Evolutionary conservation across 2,888 invertebrate genomes (phyloP), one percentile per base, ranked within the genome.

Genomic region (Lasioglossum calceatum): DNA sequence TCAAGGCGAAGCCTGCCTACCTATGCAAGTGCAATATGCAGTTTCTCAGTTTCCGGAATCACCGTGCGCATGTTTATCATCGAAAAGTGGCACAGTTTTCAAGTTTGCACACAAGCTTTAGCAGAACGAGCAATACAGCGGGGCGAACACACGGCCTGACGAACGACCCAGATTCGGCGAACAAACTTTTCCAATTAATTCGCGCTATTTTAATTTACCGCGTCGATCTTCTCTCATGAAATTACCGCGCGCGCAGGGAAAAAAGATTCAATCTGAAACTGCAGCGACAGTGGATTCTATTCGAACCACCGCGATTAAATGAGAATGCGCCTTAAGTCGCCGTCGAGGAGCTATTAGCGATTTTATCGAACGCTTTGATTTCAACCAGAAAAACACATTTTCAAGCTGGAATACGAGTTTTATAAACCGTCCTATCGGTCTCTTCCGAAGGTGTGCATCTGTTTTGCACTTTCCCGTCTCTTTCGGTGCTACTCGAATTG

Each of bases 151-250:
- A 8, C 61, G 50, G 75, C 77, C 80, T 70, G 77, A 86, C 42
- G 75, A 81, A 77, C 79, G 84, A 84, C 84, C 87, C 67, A 76
- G 39, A 86, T 86, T 67, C 70, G 67, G 27, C 42, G 58, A 50
- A 67, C 79, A 79, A 87, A 87, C 87, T 87, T 87, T 87, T 87
- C 71, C 84, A 84, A 87, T 87, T 84, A 87, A 84, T 79, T 77
- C 84, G 78, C 73, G 67, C 81, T 77, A 87, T 87, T 87, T 84
- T 84, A 87, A 87, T 87, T 84, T 64, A 79, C 77, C 74, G 54
- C 64, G 71, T 87, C 79, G 77, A 84, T 81, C 81, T 75, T 23
- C 70, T 36, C 19, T 73, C n/a, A 44, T 16, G 61, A 76, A 85
- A 70, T 79, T 76, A 44, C 16, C 32, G 39, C 36, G 42, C 54